A percentile compares a stretch with the other conserved stretches of the same genome.
Conservation (phyloP, 1,140 invertebrate species). For the Pomacea maculata region DNA sequence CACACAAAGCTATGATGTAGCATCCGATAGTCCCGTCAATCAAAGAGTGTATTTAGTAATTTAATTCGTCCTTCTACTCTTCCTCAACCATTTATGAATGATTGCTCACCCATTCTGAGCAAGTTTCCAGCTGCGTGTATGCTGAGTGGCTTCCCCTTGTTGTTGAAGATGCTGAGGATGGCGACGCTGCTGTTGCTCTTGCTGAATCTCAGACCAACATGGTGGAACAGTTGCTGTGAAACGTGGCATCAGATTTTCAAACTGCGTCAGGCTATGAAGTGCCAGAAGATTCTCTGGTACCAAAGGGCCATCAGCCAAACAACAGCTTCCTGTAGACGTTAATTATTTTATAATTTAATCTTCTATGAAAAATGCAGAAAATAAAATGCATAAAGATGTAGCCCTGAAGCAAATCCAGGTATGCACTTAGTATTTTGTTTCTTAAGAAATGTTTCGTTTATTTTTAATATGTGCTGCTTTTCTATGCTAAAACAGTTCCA, state of each 20-base stretch:
- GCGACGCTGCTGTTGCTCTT: conserved; percentile 85
- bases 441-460: neutral
- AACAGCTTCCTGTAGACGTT: conserved; percentile 54
- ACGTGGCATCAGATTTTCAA: conserved; percentile 70
- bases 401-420: neutral
- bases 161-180: conserved; percentile 81
- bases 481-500: neutral
- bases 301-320: conserved; percentile 71
- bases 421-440: neutral
- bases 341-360: too few relatives aligned
- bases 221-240: conserved; percentile 89
- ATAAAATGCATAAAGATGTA: conserved; percentile 4
- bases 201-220: conserved; percentile 91
- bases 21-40: too few relatives aligned
- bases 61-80: too few relatives aligned
- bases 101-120: conserved; percentile 67
- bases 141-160: conserved; percentile 77
- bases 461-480: neutral
- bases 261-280: conserved; percentile 74
- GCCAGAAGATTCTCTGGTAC: conserved; percentile 68
- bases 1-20: too few relatives aligned
- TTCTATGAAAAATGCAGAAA: conserved; percentile 5
- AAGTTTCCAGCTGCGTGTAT: conserved; percentile 84
- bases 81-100: too few relatives aligned
- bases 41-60: too few relatives aligned